Conservation (phyloP, 2,888 invertebrate species). For the Pristionchus exspectatus region DNA sequence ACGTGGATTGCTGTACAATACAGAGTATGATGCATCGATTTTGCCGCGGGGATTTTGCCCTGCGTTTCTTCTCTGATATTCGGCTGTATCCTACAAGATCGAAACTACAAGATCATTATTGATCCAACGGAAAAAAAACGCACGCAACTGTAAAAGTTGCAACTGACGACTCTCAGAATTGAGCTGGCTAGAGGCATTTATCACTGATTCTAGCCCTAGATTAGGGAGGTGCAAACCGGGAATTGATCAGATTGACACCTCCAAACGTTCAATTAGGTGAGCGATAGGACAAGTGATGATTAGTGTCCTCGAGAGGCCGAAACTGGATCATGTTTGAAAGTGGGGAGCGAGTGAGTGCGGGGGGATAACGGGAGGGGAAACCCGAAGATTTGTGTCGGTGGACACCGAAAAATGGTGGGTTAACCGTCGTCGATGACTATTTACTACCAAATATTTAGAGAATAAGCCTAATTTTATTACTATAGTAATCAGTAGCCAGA, state of each 20-base stretch:
- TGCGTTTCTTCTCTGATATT: no score
- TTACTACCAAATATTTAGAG: no score
- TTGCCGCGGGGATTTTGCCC: no score
- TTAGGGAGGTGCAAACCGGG: not conserved
- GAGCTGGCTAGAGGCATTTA: not conserved
- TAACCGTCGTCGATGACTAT: not conserved
- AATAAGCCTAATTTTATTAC: no score
- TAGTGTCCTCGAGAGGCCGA: constrained; percentile 32
- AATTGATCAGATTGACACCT: not conserved
- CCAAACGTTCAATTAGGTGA: constrained; percentile 43
- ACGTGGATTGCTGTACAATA: not conserved
- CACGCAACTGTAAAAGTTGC: no score
- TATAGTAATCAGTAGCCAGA: no score
- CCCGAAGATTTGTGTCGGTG: constrained; percentile 1
- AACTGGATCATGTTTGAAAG: constrained; percentile 32
- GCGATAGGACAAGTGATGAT: constrained; percentile 43
- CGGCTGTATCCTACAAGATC: no score
- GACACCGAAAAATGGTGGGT: constrained; percentile 30
- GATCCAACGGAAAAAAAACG: no score
- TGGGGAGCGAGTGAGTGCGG: not conserved
- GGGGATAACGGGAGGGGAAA: constrained; percentile 41
- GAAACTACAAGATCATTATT: no score
- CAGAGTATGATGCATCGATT: not conserved
- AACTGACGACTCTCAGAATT: not conserved
- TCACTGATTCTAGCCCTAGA: constrained; percentile 11